These are phyloP conservation scores for Endomychus coccineus DNA, from an alignment of 2,888 invertebrate species.

Conservation along the genomic window DNA sequence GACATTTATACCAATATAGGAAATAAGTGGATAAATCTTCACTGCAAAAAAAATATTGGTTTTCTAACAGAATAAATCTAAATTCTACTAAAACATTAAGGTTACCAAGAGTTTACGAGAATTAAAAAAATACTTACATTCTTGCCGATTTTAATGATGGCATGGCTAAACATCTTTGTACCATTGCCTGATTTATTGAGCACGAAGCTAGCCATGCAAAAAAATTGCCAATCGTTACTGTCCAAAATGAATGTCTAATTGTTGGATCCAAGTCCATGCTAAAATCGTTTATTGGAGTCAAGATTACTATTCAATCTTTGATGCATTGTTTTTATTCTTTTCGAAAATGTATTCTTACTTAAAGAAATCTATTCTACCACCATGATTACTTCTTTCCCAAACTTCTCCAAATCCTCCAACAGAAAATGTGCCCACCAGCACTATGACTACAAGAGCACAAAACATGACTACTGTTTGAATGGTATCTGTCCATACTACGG, in stretches of 20 bases:
- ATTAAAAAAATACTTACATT: slow-evolving; percentile 55
- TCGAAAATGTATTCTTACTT: slow-evolving; percentile 47
- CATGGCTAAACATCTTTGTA: slow-evolving; percentile 74
- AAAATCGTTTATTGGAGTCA: background rate
- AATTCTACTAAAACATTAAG: too few species aligned
- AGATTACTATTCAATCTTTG: background rate
- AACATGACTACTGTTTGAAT: slow-evolving; percentile 70
- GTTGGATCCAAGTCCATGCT: slow-evolving; percentile 71
- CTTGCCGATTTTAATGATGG: slow-evolving; percentile 63
- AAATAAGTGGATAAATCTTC: too few species aligned
- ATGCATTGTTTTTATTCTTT: background rate
- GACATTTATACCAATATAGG: too few species aligned
- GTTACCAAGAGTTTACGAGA: too few species aligned
- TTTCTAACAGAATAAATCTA: too few species aligned
- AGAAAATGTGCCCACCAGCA: slow-evolving; percentile 57
- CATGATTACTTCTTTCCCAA: slow-evolving; percentile 52
- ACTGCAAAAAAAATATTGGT: too few species aligned
- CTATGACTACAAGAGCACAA: slow-evolving; percentile 58
- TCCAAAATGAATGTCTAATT: slow-evolving; percentile 75
- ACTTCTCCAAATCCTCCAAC: slow-evolving; percentile 59
- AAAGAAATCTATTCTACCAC: slow-evolving; percentile 63
- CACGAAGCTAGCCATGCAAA: slow-evolving; percentile 75
- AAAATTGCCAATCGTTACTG: slow-evolving; percentile 67
- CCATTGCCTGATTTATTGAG: slow-evolving; percentile 81
- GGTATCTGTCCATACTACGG: slow-evolving; percentile 76